Evolutionary conservation across 2,888 invertebrate species (phyloP), one percentile per base, ranked within the genome.

Genomic region (Pyralis farinalis): DNA sequence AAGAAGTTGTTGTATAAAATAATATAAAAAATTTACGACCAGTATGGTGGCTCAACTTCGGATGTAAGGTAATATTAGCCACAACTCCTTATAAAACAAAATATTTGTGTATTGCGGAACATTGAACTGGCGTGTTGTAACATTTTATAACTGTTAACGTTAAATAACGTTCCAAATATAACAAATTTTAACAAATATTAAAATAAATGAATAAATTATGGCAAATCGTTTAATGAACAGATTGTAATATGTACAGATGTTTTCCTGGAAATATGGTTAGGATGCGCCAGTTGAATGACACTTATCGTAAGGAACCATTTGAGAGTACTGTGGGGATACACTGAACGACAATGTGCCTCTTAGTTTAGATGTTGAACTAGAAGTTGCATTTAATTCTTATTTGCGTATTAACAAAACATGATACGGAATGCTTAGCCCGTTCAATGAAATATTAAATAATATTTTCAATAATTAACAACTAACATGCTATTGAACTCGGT

Each of bases 11-110:
- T 69, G 57, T 65, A 53, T 63, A 57, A 49, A 55, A 44, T 49
- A 55, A 48, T 49, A 49, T 47, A 52, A 49, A 48, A 57, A 53
- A 53, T 44, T 49, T 52, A 66, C 54, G 56, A 66, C 69, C 65
- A 63, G 61, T 62, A 47, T 58, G 73, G 64, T 67, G 71, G 73
- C 71, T 71, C 72, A 70, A 73, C 62, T 71, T 69, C 48, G 54
- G 55, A 45, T 64, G 46, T 71, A 71, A 71, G 63, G 53, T 64
- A 56, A 54, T 53, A 54, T 52, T 63, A 59, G 66, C 71, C 68
- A 66, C 67, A 50, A 54, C 46, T 16, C 46, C 46, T 59, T 58
- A 56, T 51, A 53, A 55, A 54, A 45, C 53, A 40, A 56, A 54
- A 58, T 55, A 46, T 60, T 59, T 46, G 39, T 53, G 45, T 58